phyloP scores from a whole-genome alignment of 1,140 invertebrate species.

The Penaeus chinensis region DNA sequence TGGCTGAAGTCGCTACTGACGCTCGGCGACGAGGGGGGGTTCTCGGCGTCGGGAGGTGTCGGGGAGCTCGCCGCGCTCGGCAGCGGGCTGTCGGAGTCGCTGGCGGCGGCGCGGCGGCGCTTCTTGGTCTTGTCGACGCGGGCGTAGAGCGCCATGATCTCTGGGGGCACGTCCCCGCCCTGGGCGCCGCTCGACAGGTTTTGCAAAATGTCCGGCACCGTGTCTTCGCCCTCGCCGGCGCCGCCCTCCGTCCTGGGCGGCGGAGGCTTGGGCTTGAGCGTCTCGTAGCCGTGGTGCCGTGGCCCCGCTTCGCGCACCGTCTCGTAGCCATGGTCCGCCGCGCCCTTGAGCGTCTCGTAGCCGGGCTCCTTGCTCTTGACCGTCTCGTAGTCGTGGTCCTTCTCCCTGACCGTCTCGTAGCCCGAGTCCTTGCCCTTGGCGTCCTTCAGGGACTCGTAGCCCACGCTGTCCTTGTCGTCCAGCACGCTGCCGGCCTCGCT shows the following conservation, averaged over 20 bases:
- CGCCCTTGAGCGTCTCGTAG: conserved; percentile 53
- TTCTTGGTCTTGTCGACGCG: conserved; percentile 63
- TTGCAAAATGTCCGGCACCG: conserved; percentile 59
- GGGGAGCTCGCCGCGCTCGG: neutral
- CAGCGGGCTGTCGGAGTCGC: neutral
- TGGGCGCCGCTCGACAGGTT: conserved; percentile 22
- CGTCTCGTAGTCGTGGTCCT: conserved; percentile 30
- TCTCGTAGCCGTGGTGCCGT: conserved; percentile 47
- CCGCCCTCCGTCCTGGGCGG: conserved; percentile 20
- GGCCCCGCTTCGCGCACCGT: conserved; percentile 25
- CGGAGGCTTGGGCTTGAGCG: conserved; percentile 43
- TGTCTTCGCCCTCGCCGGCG: conserved; percentile 16
- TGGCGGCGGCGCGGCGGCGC: neutral
- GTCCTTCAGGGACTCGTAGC: conserved; percentile 58
- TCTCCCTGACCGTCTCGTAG: conserved; percentile 46
- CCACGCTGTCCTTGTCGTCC: conserved; percentile 52
- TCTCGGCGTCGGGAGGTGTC: neutral
- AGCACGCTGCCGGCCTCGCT: conserved; percentile 52
- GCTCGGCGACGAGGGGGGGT: neutral
- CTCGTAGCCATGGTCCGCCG: conserved; percentile 48
- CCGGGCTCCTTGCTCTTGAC: conserved; percentile 54
- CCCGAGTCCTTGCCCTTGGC: conserved; percentile 43
- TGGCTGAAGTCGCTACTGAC: neutral
- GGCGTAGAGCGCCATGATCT: conserved; percentile 63
- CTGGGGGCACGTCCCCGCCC: conserved; percentile 50